Percentiles rank a stretch among this genome's conserved stretches.
These are phyloP conservation scores for Mionectes macconnelli DNA, from an alignment of 2,113 vertebrate species.

Conservation along the genomic window DNA sequence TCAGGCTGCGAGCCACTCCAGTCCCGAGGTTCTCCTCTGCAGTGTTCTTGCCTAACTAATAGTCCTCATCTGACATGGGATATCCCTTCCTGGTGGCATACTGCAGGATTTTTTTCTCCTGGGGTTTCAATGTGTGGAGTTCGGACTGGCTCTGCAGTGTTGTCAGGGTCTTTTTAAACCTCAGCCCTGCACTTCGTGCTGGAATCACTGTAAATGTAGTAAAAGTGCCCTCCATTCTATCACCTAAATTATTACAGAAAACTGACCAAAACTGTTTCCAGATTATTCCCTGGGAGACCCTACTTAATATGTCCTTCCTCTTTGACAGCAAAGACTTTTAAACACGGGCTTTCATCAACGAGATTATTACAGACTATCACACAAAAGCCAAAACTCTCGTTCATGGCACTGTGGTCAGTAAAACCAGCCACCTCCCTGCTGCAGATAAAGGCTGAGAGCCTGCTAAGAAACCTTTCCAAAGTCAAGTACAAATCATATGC, in stretches of 20 bases:
- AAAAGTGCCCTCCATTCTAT: neutral
- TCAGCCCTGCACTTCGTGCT: neutral
- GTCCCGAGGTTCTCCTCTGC: neutral
- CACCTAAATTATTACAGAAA: neutral
- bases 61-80: accelerated
- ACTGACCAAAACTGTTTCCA: neutral
- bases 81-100: neutral
- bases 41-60: neutral
- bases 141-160: neutral
- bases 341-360: neutral
- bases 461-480: neutral
- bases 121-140: neutral
- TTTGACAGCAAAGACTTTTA: neutral
- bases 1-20: accelerated
- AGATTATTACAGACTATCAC: neutral
- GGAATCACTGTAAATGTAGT: neutral
- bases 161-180: neutral
- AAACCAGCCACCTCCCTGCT: neutral
- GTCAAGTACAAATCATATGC: neutral
- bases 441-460: neutral
- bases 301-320: neutral
- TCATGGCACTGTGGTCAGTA: neutral
- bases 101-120: neutral
- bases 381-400: neutral
- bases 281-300: neutral